Evolutionary conservation across 1,140 invertebrate species (phyloP).

Genomic region (Mercenaria mercenaria): DNA sequence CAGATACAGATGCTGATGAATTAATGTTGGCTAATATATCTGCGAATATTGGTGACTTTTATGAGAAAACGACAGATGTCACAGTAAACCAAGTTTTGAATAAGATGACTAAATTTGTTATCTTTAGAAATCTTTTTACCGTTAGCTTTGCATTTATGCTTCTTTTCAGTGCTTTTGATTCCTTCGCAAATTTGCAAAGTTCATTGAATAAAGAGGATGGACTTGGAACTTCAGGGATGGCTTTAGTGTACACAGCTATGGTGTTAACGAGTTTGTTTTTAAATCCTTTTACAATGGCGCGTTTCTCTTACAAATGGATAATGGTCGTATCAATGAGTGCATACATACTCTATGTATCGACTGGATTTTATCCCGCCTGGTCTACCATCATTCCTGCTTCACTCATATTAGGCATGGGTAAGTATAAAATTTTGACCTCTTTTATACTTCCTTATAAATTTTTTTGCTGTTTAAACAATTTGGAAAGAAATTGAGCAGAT

Average conservation of each 20-base stretch:
- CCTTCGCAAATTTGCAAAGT: background rate
- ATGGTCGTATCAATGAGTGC: background rate
- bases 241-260: background rate
- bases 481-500: too few relatives aligned
- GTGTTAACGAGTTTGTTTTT: background rate
- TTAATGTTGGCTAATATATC: background rate
- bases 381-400: background rate
- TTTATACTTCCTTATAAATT: too few relatives aligned
- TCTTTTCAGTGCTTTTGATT: background rate
- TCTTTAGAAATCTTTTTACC: background rate
- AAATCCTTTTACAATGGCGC: background rate
- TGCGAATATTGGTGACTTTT: background rate
- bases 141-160: background rate
- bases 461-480: too few relatives aligned
- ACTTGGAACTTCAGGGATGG: background rate
- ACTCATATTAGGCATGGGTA: background rate
- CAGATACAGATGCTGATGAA: background rate
- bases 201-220: constrained; percentile 4
- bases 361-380: background rate
- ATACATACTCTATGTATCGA: background rate
- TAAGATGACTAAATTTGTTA: background rate
- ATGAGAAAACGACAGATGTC: background rate
- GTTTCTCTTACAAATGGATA: background rate
- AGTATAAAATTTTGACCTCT: too few relatives aligned
- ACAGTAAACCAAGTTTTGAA: background rate